These are phyloP conservation scores for Plusia festucae DNA, from an alignment of 2,888 invertebrate species.

Conservation along the genomic window DNA sequence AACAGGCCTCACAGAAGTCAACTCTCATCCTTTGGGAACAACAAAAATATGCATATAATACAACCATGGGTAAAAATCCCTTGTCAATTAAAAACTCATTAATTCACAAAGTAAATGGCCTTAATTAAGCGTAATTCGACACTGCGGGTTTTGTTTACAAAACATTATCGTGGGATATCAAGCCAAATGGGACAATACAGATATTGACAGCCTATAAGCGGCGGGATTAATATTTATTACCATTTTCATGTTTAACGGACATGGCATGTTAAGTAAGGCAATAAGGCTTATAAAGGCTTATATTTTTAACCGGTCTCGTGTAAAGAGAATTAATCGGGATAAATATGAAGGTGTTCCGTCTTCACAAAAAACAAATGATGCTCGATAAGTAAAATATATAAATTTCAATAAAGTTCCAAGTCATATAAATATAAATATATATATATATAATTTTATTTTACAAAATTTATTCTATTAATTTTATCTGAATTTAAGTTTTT, in stretches of 20 bases:
- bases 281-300: too few relatives aligned
- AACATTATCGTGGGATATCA: conserved; percentile 40
- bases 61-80: not conserved
- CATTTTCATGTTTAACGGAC: conserved; percentile 17
- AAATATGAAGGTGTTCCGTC: too few relatives aligned
- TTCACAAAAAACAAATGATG: too few relatives aligned
- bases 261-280: too few relatives aligned
- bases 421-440: too few relatives aligned
- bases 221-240: conserved; percentile 14
- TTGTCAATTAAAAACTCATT: conserved; percentile 49
- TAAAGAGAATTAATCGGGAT: too few relatives aligned
- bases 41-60: not conserved
- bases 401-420: too few relatives aligned
- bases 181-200: conserved; percentile 25
- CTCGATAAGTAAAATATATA: too few relatives aligned
- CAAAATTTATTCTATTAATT: too few relatives aligned
- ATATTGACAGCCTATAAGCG: conserved; percentile 7
- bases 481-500: too few relatives aligned
- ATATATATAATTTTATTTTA: too few relatives aligned
- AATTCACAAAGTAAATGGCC: conserved; percentile 36
- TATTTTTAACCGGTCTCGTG: too few relatives aligned
- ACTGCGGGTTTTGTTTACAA: conserved; percentile 39
- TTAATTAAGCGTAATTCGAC: conserved; percentile 52
- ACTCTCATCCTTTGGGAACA: not conserved
- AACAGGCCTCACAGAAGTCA: not conserved